phyloP scores from a whole-genome alignment of 2,797 vertebrate species.

The Clarias pachynema region DNA sequence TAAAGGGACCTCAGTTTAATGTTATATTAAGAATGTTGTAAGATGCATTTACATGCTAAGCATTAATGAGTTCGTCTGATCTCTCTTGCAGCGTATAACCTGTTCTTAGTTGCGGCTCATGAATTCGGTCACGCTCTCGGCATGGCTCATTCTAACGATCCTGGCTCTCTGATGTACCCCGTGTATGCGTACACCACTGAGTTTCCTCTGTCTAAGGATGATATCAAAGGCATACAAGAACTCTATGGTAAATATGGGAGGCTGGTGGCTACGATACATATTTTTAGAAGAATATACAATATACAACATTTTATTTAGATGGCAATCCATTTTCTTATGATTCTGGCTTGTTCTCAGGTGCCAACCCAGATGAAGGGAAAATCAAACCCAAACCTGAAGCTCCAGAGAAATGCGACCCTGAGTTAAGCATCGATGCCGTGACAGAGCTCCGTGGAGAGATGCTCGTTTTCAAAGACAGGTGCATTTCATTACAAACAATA shows the following conservation, averaged over 20 bases:
- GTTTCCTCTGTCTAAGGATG: constrained; percentile 84
- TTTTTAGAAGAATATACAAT: not conserved
- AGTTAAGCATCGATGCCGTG: constrained; percentile 86
- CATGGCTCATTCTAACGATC: constrained; percentile 85
- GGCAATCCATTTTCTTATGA: not conserved
- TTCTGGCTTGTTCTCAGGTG: constrained; percentile 62
- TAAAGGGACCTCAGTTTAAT: not conserved
- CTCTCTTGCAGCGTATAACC: constrained; percentile 82
- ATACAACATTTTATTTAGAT: not conserved
- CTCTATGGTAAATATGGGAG: constrained; percentile 82
- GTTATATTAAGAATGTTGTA: not conserved
- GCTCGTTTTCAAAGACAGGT: constrained; percentile 96
- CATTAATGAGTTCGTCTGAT: not conserved
- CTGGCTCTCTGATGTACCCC: constrained; percentile 91
- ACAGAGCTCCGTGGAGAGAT: constrained; percentile 93
- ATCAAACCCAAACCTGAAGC: constrained; percentile 85
- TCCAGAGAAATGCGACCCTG: constrained; percentile 86
- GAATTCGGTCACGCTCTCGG: constrained; percentile 94
- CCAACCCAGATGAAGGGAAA: constrained; percentile 76
- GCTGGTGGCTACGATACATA: not conserved
- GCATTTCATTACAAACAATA: not conserved
- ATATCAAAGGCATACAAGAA: constrained; percentile 89
- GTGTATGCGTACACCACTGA: constrained; percentile 78
- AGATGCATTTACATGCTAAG: not conserved
- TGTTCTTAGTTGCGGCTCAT: constrained; percentile 88